A percentile compares a stretch with the other conserved stretches of the same genome.
Evolutionary conservation across 1,140 invertebrate species (phyloP).

Genomic region (Drosophila rufa): DNA sequence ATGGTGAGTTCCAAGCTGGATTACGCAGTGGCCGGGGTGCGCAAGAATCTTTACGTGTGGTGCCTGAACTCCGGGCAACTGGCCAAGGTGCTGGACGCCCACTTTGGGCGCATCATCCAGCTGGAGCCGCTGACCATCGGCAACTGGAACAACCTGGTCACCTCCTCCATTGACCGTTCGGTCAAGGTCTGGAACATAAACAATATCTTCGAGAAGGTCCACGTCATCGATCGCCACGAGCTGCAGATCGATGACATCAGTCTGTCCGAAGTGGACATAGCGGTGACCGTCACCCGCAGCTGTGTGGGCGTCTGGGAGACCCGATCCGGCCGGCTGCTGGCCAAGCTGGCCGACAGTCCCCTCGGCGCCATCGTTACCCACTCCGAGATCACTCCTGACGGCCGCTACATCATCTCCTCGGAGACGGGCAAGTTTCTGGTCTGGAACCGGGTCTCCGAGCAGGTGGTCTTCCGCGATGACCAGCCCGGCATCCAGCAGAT

Average conservation of each 20-base stretch:
- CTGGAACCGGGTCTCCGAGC: constrained; percentile 94
- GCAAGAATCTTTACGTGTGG: constrained; percentile 98
- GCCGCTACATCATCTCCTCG: constrained; percentile 93
- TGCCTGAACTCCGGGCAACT: constrained; percentile 91
- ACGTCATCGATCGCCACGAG: constrained; percentile 97
- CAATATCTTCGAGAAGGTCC: constrained; percentile 99
- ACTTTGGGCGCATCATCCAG: constrained; percentile 98
- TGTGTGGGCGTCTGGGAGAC: constrained; percentile 98
- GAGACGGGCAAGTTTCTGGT: constrained; percentile 97
- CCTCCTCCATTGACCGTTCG: constrained; percentile 98
- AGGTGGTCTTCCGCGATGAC: constrained; percentile 93
- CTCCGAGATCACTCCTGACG: constrained; percentile 93
- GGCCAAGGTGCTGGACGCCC: constrained; percentile 97
- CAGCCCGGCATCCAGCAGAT: constrained; percentile 95
- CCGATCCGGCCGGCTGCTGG: constrained; percentile 92
- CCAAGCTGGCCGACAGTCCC: constrained; percentile 95
- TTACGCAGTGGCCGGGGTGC: constrained; percentile 97
- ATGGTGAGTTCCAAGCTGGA: constrained; percentile 95
- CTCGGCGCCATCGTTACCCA: constrained; percentile 98
- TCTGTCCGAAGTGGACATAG: constrained; percentile 91
- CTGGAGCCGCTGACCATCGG: constrained; percentile 93
- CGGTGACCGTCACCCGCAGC: constrained; percentile 95
- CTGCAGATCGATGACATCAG: constrained; percentile 97
- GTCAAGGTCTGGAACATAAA: constrained; percentile 99
- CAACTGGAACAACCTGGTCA: constrained; percentile 97